phyloP scores from a whole-genome alignment of 2,797 vertebrate genomes.

The Aeoliscus strigatus region DNA sequence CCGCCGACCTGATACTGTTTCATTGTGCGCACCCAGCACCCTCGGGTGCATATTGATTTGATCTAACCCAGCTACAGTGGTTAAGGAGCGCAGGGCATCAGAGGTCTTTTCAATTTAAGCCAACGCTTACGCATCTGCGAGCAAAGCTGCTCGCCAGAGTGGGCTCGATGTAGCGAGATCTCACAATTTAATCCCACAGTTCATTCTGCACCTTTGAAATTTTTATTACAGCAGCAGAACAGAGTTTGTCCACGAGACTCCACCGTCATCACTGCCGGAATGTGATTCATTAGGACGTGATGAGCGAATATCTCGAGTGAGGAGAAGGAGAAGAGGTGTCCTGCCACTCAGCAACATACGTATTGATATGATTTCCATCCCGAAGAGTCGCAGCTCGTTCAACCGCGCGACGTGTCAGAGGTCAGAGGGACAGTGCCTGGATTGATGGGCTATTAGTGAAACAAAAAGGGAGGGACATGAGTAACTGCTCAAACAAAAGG shows the following conservation, averaged over 20 bases:
- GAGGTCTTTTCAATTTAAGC: constrained; percentile 34
- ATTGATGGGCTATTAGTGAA: constrained; percentile 55
- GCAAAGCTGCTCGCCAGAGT: too few relatives aligned
- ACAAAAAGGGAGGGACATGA: constrained; percentile 49
- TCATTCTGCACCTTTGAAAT: too few relatives aligned
- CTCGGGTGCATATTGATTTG: constrained; percentile 51
- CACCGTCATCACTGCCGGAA: not conserved
- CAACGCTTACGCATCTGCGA: constrained; percentile 23
- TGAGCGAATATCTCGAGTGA: too few relatives aligned
- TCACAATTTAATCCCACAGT: too few relatives aligned
- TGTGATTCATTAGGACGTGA: too few relatives aligned
- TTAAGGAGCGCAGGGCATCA: constrained; percentile 28
- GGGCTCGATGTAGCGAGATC: too few relatives aligned
- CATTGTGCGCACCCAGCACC: constrained; percentile 44
- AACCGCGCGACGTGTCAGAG: constrained; percentile 25
- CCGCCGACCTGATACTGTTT: constrained; percentile 51
- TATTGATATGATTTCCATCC: too few relatives aligned
- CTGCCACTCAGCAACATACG: too few relatives aligned
- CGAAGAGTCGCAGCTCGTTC: too few relatives aligned
- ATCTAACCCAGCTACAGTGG: constrained; percentile 41
- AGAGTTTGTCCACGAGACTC: too few relatives aligned
- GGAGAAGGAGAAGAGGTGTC: too few relatives aligned
- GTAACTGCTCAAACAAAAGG: constrained; percentile 52
- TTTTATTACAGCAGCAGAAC: too few relatives aligned
- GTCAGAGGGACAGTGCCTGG: constrained; percentile 42